Evolutionary conservation across 2,888 invertebrate species (phyloP), one percentile per base, ranked within the genome.

Genomic region (Cosmia trapezina): DNA sequence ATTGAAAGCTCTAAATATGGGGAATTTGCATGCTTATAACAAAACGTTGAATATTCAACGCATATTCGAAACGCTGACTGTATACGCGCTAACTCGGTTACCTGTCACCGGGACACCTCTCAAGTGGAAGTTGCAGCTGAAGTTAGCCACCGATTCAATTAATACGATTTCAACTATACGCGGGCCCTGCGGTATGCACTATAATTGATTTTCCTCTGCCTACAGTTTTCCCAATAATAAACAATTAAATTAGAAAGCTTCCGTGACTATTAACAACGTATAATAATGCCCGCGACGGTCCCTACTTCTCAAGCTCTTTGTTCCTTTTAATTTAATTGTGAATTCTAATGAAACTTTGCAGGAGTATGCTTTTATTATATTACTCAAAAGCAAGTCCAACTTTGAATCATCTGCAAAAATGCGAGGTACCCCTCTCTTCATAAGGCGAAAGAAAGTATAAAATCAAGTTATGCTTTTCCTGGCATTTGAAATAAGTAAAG

Each of bases 41-140:
- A 67, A 70, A 82, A 76, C 73, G 84, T 85, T 87, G 86, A 89
- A 90, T 92, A 91, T 91, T 90, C 90, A 89, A 84, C 79, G 86
- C 84, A 77, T 83, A 86, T 82, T 73, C 78, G 76, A 78, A 86
- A 81, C 76, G 78, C 78, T 70, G 80, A 70, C 84, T 80, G 84
- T 81, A 85, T 86, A 81, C 22, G 80, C 79, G 73, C 82, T 87
- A 88, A 89, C 83, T 88, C 81, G 66, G 88, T 91, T 91, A 89
- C 86, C 86, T 86, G 86, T 83, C 85, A 69, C 64, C 73, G 82
- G 85, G 86, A 89, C 87, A 88, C 86, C 82, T 86, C 86, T 89
- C 85, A 87, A 89, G 81, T 88, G 83, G 74, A 76, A 83, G 73
- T 83, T 81, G 69, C 72, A 78, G 73, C 71, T 76, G 76, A 83